phyloP scores from a whole-genome alignment of 2,113 vertebrate genomes.

The Centropus unirufus region DNA sequence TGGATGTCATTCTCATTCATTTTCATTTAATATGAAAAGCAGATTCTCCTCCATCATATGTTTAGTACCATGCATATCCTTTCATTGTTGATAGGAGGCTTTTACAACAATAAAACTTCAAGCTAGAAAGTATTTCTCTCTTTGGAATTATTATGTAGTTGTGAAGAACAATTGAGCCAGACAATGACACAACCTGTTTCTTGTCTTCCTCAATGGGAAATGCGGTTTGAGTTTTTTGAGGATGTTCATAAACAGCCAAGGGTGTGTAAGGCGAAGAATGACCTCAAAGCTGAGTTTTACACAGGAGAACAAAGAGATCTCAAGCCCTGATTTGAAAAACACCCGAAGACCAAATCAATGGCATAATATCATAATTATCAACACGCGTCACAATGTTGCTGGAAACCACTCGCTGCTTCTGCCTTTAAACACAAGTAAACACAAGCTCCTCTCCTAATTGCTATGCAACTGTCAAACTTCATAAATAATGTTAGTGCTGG shows the following conservation, averaged over 20 bases:
- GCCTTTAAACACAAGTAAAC: neutral
- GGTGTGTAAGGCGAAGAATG: neutral
- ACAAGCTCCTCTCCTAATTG: neutral
- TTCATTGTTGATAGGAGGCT: neutral
- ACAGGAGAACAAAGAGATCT: conserved; percentile 48
- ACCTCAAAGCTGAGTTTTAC: conserved; percentile 21
- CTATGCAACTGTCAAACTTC: neutral
- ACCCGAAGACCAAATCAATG: neutral
- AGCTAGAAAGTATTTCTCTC: conserved; percentile 2
- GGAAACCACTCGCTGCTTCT: neutral
- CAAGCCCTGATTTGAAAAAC: conserved; percentile 50
- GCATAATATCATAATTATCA: neutral
- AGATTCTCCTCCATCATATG: neutral
- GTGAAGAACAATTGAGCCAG: neutral
- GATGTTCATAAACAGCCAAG: conserved; percentile 49
- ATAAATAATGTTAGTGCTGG: conserved; percentile 18
- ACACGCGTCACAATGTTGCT: neutral
- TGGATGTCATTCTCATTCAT: neutral
- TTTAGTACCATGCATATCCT: conserved; percentile 1
- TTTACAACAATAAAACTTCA: neutral
- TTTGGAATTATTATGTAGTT: neutral
- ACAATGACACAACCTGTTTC: conserved; percentile 28
- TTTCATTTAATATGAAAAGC: neutral
- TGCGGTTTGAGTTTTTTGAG: neutral
- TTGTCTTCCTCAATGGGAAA: conserved; percentile 47